phyloP scores from a whole-genome alignment of 2,797 vertebrate species.

The Moxostoma hubbsi region DNA sequence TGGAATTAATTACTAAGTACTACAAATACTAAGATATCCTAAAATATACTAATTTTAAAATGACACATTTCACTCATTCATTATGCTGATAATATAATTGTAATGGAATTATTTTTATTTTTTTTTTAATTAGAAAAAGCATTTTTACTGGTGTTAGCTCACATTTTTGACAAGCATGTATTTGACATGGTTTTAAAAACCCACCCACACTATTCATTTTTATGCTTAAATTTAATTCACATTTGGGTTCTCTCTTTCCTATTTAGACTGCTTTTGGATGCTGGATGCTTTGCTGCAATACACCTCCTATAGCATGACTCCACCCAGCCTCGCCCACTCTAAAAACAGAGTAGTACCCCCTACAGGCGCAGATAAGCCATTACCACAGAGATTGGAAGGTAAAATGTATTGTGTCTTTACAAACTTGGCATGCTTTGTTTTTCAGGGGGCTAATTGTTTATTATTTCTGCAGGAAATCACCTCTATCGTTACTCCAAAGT shows the following conservation, averaged over 20 bases:
- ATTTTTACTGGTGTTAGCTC: not conserved
- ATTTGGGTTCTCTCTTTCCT: not conserved
- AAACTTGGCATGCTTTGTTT: not conserved
- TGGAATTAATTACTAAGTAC: too few relatives aligned
- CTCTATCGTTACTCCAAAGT: constrained; percentile 98
- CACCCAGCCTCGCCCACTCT: constrained; percentile 93
- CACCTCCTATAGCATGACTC: constrained; percentile 92
- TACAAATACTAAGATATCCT: too few relatives aligned
- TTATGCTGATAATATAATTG: too few relatives aligned
- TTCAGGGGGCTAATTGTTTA: too few relatives aligned
- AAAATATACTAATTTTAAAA: too few relatives aligned
- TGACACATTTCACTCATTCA: too few relatives aligned
- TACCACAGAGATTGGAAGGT: constrained; percentile 96
- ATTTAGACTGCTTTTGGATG: constrained; percentile 96
- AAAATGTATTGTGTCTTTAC: constrained; percentile 25
- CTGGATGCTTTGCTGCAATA: constrained; percentile 95
- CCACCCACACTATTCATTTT: not conserved
- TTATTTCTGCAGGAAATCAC: constrained; percentile 87
- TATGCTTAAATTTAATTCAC: not conserved
- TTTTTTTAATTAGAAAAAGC: too few relatives aligned
- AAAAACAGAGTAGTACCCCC: constrained; percentile 87
- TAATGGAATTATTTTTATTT: too few relatives aligned
- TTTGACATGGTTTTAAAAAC: not conserved
- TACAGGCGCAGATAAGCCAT: constrained; percentile 74
- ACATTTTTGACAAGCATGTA: not conserved